These are phyloP conservation scores for Dromococcyx pavoninus DNA, from an alignment of 2,797 vertebrate genomes.

Conservation along the genomic window DNA sequence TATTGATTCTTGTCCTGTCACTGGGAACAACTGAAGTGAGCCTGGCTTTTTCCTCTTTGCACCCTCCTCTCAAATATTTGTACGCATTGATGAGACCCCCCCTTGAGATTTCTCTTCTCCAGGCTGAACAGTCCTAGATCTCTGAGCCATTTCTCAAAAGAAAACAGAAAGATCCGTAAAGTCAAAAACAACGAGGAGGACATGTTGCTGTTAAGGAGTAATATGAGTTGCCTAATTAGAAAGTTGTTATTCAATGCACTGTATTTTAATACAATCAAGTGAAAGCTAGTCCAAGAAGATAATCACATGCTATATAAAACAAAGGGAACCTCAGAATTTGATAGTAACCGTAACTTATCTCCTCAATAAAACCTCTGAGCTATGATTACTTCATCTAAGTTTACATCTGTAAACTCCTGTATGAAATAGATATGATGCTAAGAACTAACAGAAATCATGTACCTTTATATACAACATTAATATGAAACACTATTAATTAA, in stretches of 20 bases:
- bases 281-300: neutral
- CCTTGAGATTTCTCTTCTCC: neutral
- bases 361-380: neutral
- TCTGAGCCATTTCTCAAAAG: neutral
- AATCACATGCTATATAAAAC: neutral
- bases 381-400: neutral
- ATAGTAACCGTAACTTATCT: neutral
- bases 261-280: neutral
- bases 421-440: neutral
- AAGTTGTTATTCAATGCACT: neutral
- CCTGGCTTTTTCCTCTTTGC: neutral
- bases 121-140: neutral
- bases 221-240: neutral
- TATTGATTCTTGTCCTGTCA: too few relatives aligned
- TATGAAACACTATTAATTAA: neutral
- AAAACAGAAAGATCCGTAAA: neutral
- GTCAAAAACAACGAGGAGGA: neutral
- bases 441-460: neutral
- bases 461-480: neutral
- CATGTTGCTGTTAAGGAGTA: neutral
- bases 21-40: neutral
- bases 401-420: neutral
- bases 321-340: neutral
- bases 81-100: neutral
- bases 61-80: neutral